Evolutionary conservation across 2,888 invertebrate species (phyloP).

Genomic region (Anodontia alba): DNA sequence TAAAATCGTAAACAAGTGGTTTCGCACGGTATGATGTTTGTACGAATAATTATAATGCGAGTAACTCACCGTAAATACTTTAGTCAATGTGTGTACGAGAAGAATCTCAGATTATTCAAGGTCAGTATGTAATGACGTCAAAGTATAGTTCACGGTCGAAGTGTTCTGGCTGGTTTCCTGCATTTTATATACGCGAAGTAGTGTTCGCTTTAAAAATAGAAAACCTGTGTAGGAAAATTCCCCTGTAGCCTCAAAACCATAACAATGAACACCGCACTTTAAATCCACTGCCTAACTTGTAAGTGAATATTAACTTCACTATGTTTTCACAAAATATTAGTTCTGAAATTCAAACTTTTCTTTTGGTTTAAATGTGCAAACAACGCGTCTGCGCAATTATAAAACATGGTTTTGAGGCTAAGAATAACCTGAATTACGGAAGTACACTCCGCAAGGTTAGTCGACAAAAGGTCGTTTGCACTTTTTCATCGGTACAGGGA

Average conservation of each 20-base stretch:
- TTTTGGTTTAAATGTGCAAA: too few species aligned
- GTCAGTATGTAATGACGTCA: background rate
- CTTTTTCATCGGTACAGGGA: background rate
- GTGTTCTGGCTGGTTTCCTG: background rate
- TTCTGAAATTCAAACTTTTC: too few species aligned
- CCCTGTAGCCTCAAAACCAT: too few species aligned
- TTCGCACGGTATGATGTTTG: background rate
- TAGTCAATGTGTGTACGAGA: background rate
- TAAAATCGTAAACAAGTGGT: too few species aligned
- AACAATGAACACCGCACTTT: too few species aligned
- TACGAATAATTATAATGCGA: too few species aligned
- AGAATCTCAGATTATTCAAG: slow-evolving; percentile 1
- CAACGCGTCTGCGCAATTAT: too few species aligned
- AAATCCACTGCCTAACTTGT: too few species aligned
- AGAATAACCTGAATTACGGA: slow-evolving; percentile 10
- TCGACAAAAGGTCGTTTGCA: slow-evolving; percentile 10
- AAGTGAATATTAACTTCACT: too few species aligned
- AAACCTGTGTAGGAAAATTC: background rate
- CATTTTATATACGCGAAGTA: background rate
- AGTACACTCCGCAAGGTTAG: slow-evolving; percentile 3
- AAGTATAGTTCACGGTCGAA: slow-evolving; percentile 1
- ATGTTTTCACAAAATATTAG: too few species aligned
- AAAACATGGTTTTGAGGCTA: background rate
- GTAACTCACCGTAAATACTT: background rate
- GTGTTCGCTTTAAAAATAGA: background rate